Base-by-base conservation (phyloP, 2,888 invertebrate species). In the Chorisops tibialis region DNA sequence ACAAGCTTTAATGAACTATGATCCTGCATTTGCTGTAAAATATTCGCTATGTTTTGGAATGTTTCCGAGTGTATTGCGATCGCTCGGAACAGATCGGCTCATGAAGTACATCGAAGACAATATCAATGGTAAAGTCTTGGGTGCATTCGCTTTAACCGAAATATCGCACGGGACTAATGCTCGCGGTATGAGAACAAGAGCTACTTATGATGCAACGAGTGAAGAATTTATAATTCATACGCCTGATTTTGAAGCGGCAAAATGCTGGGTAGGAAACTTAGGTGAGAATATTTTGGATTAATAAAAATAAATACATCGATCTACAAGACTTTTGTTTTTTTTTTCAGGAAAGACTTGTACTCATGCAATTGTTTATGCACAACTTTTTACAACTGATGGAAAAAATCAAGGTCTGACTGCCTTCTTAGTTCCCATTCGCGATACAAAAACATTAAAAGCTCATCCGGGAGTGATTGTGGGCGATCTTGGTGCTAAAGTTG, bases 401-500 rank as follows among this genome's bases (percentile, higher is more conserved):
- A 79, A 79, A 56, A 86, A 89, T 74, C 91, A 92, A 69, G 96
- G 96, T 0, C 80, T 97, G 5, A 93, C 95, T 75, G 82, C 88
- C 0, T 97, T 97, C 73, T 79, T 96, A n/a, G 91, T 93, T 12
- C 93, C 91, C 0, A 83, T 97, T 64, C 80, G 95, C 3, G 87
- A 92, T 76, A 84, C 87, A 0, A 79, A 82, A 62, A 91, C 91
- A 0, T 75, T 91, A 70, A 72, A 83, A 58, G 84, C 92, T 0
- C 85, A 80, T 71, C 86, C 91, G 0, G 94, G 95, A 0, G 85
- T 97, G 1, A 84, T 83, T 0, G 89, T 96, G 0, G 96, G 96
- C 0, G 96, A 97, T 74, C 84, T 97, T 80, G 97, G 97, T 1
- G 90, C 91, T 75, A 97, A 97, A 79, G 81, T 92, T 43, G 96